Base-by-base conservation (phyloP, 2,797 vertebrate species). In the Columba guinea region DNA sequence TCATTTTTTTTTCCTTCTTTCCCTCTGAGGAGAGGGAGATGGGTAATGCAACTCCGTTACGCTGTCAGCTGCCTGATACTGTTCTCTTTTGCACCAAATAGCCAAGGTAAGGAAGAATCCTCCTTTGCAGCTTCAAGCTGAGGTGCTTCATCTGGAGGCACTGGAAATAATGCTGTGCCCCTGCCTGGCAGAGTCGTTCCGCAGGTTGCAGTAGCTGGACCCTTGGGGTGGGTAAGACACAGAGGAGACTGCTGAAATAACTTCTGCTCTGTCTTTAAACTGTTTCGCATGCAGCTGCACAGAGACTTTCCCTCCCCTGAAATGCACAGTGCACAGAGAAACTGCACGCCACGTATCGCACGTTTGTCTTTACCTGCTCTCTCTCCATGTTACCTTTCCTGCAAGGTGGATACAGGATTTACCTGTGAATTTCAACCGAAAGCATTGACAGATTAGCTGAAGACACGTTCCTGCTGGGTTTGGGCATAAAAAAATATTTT, bases 201-300 rank as follows among this genome's bases (percentile, higher is more conserved):
- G 24, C 60, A 27, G 51, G 30, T 2, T 41, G 55, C 27, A 41
- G 0, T 6, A 78, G 69, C 35, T 2, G 0, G 0, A 0, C 41
- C 44, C 60, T 30, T 20, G 58, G 65, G 11, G 15, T 28, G 35
- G 65, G 35, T 35, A 13, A 77, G 52, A 44, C 70, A 18, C 0
- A 1, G 30, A 58, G 44, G 83, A 59, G 41, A 15, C 11, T 6
- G 37, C 52, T 91, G 77, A 44, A 76, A 34, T 37, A 21, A 51
- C 32, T 86, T 52, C 49, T 75, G 55, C 39, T 63, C 56, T 5
- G 4, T 56, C 84, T 75, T 80, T 39, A 49, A 67, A 3, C 21
- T 52, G 58, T 12, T 59, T 35, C 0, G 9, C 67, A 24, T 30
- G 48, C 52, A 58, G 90, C 88, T 79, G 49, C 79, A 62, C 73